Evolutionary conservation across 2,797 vertebrate genomes (phyloP), one percentile per base, ranked within the genome.

Genomic region (Botia almorhae): DNA sequence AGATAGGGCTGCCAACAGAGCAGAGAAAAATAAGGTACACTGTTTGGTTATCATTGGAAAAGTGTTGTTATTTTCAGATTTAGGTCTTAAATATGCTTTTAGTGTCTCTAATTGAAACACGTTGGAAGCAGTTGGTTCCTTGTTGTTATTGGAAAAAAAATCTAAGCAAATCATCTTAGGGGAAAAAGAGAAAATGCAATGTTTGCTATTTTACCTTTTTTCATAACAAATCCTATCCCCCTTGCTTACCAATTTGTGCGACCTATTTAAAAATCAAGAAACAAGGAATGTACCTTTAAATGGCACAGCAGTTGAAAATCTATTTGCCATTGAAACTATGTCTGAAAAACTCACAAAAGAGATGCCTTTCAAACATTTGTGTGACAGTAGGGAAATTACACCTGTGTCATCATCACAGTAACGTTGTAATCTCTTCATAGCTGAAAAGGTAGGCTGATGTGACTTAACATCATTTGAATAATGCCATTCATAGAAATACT

Each of bases 401-500:
- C 89, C 89, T 88, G 85, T 84, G 89, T 92, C 90, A 92, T 92
- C 91, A 90, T 90, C 84, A 91, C 89, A 86, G 88, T 84, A 78
- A 88, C n/a, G n/a, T n/a, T n/a, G n/a, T n/a, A 84, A 89, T 87
- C 78, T 78, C 88, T 90, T 91, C 91, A 92, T 90, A 88, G 89
- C 87, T 87, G 89, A 91, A 90, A 87, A 91, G 89, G 88, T 87
- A 89, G 86, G 88, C 88, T 93, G 92, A 94, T 92, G 89, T 92
- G 92, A 92, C 92, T 95, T 93, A 90, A 91, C 92, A 93, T 95
- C 91, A 94, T 94, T 92, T 94, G 90, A 93, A 94, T 95, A 94
- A 94, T 94, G 90, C 88, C 90, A 93, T 94, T 94, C 92, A 93
- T 93, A 88, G 91, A 92, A 93, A 92, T 92, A 90, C 90, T 89